These are phyloP conservation scores for Pelmatolapia mariae DNA, from an alignment of 2,113 vertebrate genomes.

Conservation along the genomic window DNA sequence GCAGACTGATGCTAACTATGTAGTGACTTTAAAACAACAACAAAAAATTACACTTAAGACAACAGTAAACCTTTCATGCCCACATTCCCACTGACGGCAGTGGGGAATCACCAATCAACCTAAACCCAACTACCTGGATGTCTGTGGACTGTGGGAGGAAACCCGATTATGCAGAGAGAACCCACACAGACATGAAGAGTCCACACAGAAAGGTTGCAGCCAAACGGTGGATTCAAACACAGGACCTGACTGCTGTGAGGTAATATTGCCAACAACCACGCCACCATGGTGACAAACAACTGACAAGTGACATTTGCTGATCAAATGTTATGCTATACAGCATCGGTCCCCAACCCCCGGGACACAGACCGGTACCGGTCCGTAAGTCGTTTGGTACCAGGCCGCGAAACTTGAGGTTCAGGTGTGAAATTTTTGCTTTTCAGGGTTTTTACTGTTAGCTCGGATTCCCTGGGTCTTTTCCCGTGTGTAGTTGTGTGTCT, in stretches of 20 bases:
- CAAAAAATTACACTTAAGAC: not conserved
- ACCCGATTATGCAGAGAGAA: not conserved
- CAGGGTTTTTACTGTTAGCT: not conserved
- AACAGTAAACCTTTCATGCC: not conserved
- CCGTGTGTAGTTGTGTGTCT: not conserved
- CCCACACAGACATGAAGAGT: not conserved
- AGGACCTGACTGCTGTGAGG: not conserved
- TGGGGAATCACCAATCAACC: not conserved
- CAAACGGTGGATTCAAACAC: not conserved
- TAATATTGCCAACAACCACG: not conserved
- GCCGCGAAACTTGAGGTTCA: not conserved
- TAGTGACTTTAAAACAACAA: not conserved
- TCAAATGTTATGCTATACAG: not conserved
- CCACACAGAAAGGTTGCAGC: not conserved
- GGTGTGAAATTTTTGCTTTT: not conserved
- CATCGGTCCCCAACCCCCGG: fast-evolving
- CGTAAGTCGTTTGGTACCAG: not conserved
- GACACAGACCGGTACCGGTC: not conserved
- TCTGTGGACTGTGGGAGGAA: not conserved
- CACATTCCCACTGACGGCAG: not conserved
- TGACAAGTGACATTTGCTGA: not conserved
- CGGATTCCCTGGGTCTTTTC: not conserved
- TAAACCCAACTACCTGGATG: not conserved
- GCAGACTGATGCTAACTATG: not conserved
- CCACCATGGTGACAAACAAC: not conserved